Conservation (phyloP, 2,797 vertebrate species). For the Tachyglossus aculeatus region DNA sequence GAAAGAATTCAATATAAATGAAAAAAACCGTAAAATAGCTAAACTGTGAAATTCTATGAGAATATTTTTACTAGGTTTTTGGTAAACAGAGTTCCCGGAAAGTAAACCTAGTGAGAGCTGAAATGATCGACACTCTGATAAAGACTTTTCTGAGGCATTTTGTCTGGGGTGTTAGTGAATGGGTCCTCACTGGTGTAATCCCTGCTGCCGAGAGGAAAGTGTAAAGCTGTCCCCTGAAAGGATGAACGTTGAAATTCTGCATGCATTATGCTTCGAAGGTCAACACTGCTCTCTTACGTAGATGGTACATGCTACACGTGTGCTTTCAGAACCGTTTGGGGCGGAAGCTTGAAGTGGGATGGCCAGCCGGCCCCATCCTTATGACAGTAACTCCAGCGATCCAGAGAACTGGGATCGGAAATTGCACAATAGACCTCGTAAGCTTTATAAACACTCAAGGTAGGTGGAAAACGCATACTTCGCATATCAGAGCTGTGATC, state of each 20-base stretch:
- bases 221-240: too few relatives aligned
- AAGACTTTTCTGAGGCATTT: constrained; percentile 9
- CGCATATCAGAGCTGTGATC: constrained; percentile 58
- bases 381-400: constrained; percentile 96
- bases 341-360: constrained; percentile 86
- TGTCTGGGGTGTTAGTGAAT: constrained; percentile 16
- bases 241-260: constrained; percentile 62
- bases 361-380: constrained; percentile 90
- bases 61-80: too few relatives aligned
- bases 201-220: not conserved
- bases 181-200: constrained; percentile 22
- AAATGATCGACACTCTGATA: constrained; percentile 19
- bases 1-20: too few relatives aligned
- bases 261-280: constrained; percentile 70
- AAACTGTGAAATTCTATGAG: too few relatives aligned
- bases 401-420: constrained; percentile 90
- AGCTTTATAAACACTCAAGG: constrained; percentile 90
- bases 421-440: constrained; percentile 87
- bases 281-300: constrained; percentile 77
- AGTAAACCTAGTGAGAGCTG: too few relatives aligned
- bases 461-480: constrained; percentile 74
- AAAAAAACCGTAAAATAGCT: too few relatives aligned
- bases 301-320: constrained; percentile 86
- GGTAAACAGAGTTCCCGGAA: too few relatives aligned
- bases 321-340: constrained; percentile 82